Evolutionary conservation across 2,888 invertebrate species (phyloP).

Genomic region (Marronus borbonicus): DNA sequence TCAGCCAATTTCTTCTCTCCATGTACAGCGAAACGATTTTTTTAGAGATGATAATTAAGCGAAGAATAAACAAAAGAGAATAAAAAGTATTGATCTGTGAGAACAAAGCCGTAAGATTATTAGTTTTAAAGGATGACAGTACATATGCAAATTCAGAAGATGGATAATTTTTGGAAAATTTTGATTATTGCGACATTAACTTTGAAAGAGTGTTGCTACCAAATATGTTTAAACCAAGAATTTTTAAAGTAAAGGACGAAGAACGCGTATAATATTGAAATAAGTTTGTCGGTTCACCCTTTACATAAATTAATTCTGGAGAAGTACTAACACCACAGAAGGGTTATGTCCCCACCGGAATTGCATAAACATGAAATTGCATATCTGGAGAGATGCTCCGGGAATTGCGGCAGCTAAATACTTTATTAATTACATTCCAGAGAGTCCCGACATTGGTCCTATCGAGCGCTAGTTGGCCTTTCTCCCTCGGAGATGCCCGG

Average conservation of each 20-base stretch:
- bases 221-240: too few species aligned
- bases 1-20: too few species aligned
- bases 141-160: too few species aligned
- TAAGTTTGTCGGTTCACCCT: not conserved
- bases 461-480: slow-evolving; percentile 16
- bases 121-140: too few species aligned
- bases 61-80: too few species aligned
- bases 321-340: slow-evolving; percentile 15
- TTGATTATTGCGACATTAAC: too few species aligned
- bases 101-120: too few species aligned
- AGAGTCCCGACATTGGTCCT: slow-evolving; percentile 56
- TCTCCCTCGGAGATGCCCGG: slow-evolving; percentile 43
- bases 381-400: slow-evolving; percentile 33
- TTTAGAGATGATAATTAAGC: too few species aligned
- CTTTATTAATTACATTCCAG: slow-evolving; percentile 68
- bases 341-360: slow-evolving; percentile 19
- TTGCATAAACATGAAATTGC: slow-evolving; percentile 47
- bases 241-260: not conserved
- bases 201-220: too few species aligned
- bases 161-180: too few species aligned
- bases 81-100: too few species aligned
- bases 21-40: too few species aligned
- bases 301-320: not conserved
- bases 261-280: not conserved
- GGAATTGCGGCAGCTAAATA: slow-evolving; percentile 64